A percentile compares a stretch with the other conserved stretches of the same genome.
Conservation (phyloP, 2,113 vertebrate species). For the Ageneiosus marmoratus region DNA sequence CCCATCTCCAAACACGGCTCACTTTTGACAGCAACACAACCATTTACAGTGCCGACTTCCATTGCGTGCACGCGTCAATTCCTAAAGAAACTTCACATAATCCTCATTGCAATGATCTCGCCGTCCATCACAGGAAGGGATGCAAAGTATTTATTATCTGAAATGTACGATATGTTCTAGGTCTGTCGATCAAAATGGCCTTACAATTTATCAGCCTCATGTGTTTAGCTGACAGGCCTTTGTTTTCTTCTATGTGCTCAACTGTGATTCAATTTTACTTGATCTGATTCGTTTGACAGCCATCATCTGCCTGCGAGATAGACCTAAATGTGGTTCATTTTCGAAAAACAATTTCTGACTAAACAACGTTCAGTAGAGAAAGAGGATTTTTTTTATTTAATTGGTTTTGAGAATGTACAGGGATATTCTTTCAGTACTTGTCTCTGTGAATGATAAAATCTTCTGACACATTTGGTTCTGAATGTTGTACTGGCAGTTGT, state of each 20-base stretch:
- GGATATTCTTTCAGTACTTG: not conserved
- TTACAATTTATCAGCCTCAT: constrained; percentile 49
- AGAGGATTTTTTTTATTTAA: constrained; percentile 17
- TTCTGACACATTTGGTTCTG: not conserved
- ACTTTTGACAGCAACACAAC: constrained; percentile 75
- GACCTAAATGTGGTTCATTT: constrained; percentile 46
- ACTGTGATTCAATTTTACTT: constrained; percentile 57
- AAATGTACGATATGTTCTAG: constrained; percentile 46
- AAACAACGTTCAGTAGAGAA: not conserved
- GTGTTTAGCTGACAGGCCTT: constrained; percentile 56
- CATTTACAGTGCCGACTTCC: constrained; percentile 66
- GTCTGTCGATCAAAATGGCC: constrained; percentile 50
- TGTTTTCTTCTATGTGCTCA: constrained; percentile 52
- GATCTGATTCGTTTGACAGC: constrained; percentile 55
- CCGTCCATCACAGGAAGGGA: constrained; percentile 70
- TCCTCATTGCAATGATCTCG: constrained; percentile 65
- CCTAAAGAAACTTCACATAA: constrained; percentile 69
- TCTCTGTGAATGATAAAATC: constrained; percentile 2
- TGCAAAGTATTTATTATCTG: constrained; percentile 55
- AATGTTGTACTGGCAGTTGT: not conserved
- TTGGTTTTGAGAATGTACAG: constrained; percentile 24
- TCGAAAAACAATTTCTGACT: constrained; percentile 36
- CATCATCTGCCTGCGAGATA: constrained; percentile 48
- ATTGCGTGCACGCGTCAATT: constrained; percentile 59
- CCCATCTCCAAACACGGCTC: constrained; percentile 74